phyloP scores from a whole-genome alignment of 35 echinoderm and acorn worm species.

The Lytechinus pictus region DNA sequence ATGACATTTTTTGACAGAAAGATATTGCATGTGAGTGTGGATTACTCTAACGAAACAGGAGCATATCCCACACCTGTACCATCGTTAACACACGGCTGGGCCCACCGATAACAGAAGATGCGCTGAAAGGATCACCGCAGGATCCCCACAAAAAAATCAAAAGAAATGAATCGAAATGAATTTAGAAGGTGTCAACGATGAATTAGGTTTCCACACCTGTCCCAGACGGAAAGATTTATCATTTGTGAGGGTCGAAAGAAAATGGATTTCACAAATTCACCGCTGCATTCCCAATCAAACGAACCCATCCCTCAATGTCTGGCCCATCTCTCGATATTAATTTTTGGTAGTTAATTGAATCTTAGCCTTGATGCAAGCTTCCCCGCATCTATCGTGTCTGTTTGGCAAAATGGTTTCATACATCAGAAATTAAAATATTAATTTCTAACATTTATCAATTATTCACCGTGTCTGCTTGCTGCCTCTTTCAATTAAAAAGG shows the following conservation, averaged over 20 bases:
- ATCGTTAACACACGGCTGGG: neutral
- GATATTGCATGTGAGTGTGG: constrained; percentile 25
- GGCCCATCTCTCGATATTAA: constrained; percentile 23
- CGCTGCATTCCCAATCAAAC: constrained; percentile 19
- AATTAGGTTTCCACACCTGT: constrained; percentile 54
- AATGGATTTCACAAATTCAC: constrained; percentile 46
- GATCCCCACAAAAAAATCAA: constrained; percentile 34
- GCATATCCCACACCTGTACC: constrained; percentile 18
- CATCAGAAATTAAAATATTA: constrained; percentile 57
- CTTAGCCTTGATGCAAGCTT: constrained; percentile 35
- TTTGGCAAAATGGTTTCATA: constrained; percentile 30
- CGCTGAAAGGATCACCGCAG: neutral
- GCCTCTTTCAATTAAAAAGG: neutral
- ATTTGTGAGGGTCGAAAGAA: constrained; percentile 35
- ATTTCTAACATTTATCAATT: constrained; percentile 54
- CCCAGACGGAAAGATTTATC: constrained; percentile 50
- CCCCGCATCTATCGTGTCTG: neutral
- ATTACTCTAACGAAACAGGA: constrained; percentile 23
- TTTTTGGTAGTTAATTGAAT: constrained; percentile 37
- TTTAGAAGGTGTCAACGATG: constrained; percentile 46
- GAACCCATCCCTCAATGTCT: constrained; percentile 41
- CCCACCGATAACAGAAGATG: constrained; percentile 3
- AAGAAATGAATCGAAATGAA: constrained; percentile 53
- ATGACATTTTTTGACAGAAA: constrained; percentile 46
- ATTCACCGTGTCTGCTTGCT: constrained; percentile 23